A percentile compares a stretch with the other conserved stretches of the same genome.
Conservation (phyloP, 2,797 vertebrate species). For the Karalla daura region DNA sequence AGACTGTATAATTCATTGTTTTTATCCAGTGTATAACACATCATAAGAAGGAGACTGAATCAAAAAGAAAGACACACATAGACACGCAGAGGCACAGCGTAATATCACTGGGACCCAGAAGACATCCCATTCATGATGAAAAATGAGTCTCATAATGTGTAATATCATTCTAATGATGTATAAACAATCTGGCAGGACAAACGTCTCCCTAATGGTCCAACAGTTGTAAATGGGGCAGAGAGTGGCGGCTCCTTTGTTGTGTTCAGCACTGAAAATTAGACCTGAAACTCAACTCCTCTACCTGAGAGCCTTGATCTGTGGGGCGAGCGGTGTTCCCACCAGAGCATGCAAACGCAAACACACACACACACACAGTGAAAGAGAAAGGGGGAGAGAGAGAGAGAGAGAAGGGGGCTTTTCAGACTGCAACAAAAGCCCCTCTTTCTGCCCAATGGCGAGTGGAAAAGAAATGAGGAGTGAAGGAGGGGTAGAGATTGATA, state of each 20-base stretch:
- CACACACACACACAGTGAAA: constrained; percentile 9
- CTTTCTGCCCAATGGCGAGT: constrained; percentile 53
- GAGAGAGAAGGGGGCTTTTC: constrained; percentile 62
- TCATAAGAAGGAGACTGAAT: constrained; percentile 14
- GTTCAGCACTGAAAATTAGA: constrained; percentile 34
- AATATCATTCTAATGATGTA: constrained; percentile 38
- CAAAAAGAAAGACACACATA: constrained; percentile 4
- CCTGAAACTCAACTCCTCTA: constrained; percentile 62
- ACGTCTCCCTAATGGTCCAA: constrained; percentile 20
- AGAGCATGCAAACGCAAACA: constrained; percentile 33
- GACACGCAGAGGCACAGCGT: not conserved
- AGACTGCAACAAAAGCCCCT: constrained; percentile 64
- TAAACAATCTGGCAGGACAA: constrained; percentile 36
- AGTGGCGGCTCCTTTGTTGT: constrained; percentile 21
- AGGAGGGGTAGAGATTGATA: constrained; percentile 46
- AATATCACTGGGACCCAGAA: constrained; percentile 38
- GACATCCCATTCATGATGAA: constrained; percentile 34
- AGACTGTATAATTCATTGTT: too few species aligned
- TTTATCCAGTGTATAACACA: constrained; percentile 7
- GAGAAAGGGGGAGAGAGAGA: not conserved
- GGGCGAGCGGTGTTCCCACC: constrained; percentile 50
- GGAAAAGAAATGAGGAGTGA: constrained; percentile 37
- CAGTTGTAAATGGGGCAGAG: constrained; percentile 36
- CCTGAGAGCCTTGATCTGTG: constrained; percentile 62
- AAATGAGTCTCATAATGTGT: constrained; percentile 41